Percentiles rank a stretch among this genome's conserved stretches.
Evolutionary conservation across 2,888 invertebrate species (phyloP).

Genomic region (Ischnus inquisitorius): DNA sequence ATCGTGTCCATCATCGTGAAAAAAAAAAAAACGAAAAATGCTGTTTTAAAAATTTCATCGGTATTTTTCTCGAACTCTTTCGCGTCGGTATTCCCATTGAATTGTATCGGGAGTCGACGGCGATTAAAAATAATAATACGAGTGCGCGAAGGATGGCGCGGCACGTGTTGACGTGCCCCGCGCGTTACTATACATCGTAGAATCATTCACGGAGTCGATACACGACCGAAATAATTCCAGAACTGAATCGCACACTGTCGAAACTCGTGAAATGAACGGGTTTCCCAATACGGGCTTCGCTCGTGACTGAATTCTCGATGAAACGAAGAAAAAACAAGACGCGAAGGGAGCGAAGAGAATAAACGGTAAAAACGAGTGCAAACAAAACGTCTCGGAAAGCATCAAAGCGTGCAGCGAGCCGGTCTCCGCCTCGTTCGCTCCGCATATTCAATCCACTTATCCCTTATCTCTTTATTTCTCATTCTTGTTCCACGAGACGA

Average conservation of each 20-base stretch:
- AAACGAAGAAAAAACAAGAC: background rate
- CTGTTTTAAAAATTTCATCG: too few species aligned
- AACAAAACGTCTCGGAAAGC: constrained; percentile 7
- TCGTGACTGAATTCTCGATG: background rate
- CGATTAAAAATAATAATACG: too few species aligned
- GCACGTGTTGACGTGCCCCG: too few species aligned
- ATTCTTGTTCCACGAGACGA: constrained; percentile 5
- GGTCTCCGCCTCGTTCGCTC: constrained; percentile 8
- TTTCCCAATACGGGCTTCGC: background rate
- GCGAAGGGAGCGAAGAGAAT: constrained; percentile 1
- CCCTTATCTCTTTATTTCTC: constrained; percentile 43
- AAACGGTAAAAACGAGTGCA: constrained; percentile 4
- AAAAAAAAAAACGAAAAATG: too few species aligned
- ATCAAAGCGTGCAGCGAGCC: constrained; percentile 30
- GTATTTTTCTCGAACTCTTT: too few species aligned
- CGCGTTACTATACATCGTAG: background rate
- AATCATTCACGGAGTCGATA: constrained; percentile 7
- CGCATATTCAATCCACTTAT: constrained; percentile 28
- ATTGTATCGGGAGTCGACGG: too few species aligned
- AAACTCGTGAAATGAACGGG: background rate
- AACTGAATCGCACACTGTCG: background rate
- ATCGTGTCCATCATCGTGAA: too few species aligned
- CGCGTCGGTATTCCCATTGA: too few species aligned
- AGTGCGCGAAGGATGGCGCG: too few species aligned
- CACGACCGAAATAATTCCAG: background rate